Percentiles rank a stretch among this genome's conserved stretches.
These are phyloP conservation scores for Eudemis profundana DNA, from an alignment of 2,888 invertebrate species.

Conservation along the genomic window DNA sequence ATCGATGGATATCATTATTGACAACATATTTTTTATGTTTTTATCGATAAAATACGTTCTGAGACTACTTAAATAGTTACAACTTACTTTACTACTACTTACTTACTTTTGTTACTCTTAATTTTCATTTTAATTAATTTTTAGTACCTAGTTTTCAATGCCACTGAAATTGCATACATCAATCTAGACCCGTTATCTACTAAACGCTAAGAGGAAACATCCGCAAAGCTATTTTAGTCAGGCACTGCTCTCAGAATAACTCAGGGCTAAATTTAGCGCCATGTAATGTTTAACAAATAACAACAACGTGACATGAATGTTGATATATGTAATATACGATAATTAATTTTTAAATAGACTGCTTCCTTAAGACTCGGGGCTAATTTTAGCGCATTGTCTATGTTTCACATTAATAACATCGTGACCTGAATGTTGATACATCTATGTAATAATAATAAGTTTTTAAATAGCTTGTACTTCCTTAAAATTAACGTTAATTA, in stretches of 20 bases:
- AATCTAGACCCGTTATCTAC: slow-evolving; percentile 16
- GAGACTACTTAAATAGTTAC: too few relatives aligned
- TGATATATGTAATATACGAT: slow-evolving; percentile 6
- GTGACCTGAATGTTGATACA: slow-evolving; percentile 30
- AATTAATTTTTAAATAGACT: too few relatives aligned
- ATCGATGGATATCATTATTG: too few relatives aligned
- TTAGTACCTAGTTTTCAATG: not conserved
- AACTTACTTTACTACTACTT: too few relatives aligned
- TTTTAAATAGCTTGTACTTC: too few relatives aligned
- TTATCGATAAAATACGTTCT: too few relatives aligned
- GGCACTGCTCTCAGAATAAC: slow-evolving; percentile 24
- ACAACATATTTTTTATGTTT: too few relatives aligned
- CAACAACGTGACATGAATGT: slow-evolving; percentile 24
- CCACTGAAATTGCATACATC: not conserved
- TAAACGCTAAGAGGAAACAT: slow-evolving; percentile 28
- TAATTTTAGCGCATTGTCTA: slow-evolving; percentile 30
- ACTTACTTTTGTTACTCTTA: too few relatives aligned
- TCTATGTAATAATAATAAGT: not conserved
- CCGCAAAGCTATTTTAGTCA: slow-evolving; percentile 32
- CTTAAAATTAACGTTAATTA: too few relatives aligned
- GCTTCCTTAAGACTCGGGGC: not conserved
- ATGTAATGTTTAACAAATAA: slow-evolving; percentile 31
- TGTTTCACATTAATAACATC: slow-evolving; percentile 22
- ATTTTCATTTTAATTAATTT: too few relatives aligned
- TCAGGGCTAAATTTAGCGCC: slow-evolving; percentile 19